Evolutionary conservation across 1,140 invertebrate species (phyloP).

Genomic region (Drosophila ohnishii): DNA sequence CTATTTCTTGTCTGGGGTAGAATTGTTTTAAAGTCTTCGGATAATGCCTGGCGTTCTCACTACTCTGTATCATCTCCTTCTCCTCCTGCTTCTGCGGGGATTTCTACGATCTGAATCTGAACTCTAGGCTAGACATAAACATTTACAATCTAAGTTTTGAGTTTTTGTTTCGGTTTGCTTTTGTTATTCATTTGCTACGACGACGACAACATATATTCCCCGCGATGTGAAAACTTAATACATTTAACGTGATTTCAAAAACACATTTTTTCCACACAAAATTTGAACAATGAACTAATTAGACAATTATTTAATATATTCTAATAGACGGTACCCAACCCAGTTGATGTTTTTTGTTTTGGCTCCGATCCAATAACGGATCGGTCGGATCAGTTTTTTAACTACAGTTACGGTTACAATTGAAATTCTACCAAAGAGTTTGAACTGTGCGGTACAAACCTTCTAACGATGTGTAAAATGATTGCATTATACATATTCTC

Average conservation of each 20-base stretch:
- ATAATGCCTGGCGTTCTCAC: conserved; percentile 17
- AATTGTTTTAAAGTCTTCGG: conserved; percentile 29
- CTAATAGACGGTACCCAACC: conserved; percentile 69
- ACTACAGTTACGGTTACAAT: conserved; percentile 52
- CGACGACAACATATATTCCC: conserved; percentile 38
- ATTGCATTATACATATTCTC: conserved; percentile 57
- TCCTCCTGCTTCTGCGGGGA: conserved; percentile 2
- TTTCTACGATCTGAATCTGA: conserved; percentile 15
- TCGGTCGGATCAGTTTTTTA: conserved; percentile 47
- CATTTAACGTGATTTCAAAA: conserved; percentile 27
- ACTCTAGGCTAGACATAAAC: conserved; percentile 41
- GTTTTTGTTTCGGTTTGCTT: conserved; percentile 34
- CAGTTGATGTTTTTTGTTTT: conserved; percentile 46
- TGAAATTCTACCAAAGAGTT: conserved; percentile 67
- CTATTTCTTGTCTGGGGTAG: conserved; percentile 15
- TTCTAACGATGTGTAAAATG: conserved; percentile 56
- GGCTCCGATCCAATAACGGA: conserved; percentile 69
- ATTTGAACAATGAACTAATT: conserved; percentile 73
- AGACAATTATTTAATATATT: conserved; percentile 67
- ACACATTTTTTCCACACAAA: conserved; percentile 42
- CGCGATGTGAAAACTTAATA: conserved; percentile 46
- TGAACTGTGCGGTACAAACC: conserved; percentile 58
- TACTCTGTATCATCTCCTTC: conserved; percentile 1
- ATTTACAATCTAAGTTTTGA: conserved; percentile 34
- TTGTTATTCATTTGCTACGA: conserved; percentile 50